phyloP scores from a whole-genome alignment of 2,888 invertebrate species.

The Ormyrus thymus region DNA sequence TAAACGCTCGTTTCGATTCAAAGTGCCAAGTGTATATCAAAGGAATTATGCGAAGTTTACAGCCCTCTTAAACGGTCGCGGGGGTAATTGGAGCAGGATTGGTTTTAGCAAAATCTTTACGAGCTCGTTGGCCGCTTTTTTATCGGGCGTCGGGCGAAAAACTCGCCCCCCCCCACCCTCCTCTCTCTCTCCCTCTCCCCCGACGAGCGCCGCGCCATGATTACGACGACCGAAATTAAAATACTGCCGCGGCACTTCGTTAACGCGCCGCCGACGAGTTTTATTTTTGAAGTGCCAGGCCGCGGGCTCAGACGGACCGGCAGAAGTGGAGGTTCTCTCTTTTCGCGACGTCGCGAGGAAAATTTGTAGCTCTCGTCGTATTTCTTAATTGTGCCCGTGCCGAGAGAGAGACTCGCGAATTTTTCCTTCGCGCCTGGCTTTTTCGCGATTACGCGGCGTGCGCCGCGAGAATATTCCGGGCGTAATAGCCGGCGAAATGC shows the following conservation, averaged over 20 bases:
- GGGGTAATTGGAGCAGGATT: constrained; percentile 22
- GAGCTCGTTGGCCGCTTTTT: not conserved
- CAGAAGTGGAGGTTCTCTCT: constrained; percentile 1
- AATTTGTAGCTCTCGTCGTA: not conserved
- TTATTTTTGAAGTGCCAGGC: not conserved
- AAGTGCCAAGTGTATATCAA: no score
- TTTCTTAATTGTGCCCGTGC: not conserved
- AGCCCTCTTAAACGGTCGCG: constrained; percentile 3
- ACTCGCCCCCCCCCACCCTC: no score
- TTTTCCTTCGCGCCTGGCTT: no score
- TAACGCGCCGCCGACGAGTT: not conserved
- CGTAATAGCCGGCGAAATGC: no score
- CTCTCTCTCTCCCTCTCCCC: no score
- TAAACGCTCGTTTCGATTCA: no score
- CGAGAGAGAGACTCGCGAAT: not conserved
- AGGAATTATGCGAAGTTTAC: constrained; percentile 2
- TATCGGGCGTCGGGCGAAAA: not conserved
- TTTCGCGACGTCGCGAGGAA: not conserved
- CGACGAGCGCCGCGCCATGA: no score
- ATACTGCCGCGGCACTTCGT: not conserved
- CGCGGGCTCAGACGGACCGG: not conserved
- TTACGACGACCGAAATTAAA: constrained; percentile 1
- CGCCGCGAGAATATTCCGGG: no score
- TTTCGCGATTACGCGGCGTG: no score
- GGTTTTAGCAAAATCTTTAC: constrained; percentile 30